These are phyloP conservation scores for Aphis craccivora DNA, from an alignment of 1,140 invertebrate species.

Conservation along the genomic window DNA sequence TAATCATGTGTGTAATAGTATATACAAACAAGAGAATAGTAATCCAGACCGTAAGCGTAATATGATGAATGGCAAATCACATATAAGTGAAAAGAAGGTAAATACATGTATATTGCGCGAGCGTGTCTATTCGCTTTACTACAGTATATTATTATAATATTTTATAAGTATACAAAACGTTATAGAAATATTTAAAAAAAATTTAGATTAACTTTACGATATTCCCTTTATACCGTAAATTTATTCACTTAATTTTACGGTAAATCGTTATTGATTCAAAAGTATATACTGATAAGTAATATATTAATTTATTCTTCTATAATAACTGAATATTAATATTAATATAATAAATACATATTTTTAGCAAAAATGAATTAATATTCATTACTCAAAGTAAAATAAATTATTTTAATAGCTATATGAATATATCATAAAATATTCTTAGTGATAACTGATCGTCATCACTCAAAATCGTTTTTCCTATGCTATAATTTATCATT, in stretches of 20 bases:
- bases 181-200: neutral
- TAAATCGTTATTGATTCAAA: neutral
- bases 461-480: neutral
- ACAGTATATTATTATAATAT: too few relatives aligned
- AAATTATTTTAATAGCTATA: neutral
- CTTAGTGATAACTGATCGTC: neutral
- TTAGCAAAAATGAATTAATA: neutral
- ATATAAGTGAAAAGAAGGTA: too few relatives aligned
- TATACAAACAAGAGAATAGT: too few relatives aligned
- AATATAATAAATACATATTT: neutral
- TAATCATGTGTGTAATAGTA: too few relatives aligned
- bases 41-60: too few relatives aligned
- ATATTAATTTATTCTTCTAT: neutral
- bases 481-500: neutral
- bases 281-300: neutral
- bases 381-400: neutral
- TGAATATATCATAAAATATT: neutral
- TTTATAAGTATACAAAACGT: too few relatives aligned
- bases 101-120: too few relatives aligned
- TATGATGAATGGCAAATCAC: too few relatives aligned
- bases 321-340: neutral
- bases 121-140: too few relatives aligned
- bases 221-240: neutral
- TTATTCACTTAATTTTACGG: neutral
- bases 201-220: neutral